Conservation (phyloP, 2,888 invertebrate species). For the Glyphotaelius pellucidus region DNA sequence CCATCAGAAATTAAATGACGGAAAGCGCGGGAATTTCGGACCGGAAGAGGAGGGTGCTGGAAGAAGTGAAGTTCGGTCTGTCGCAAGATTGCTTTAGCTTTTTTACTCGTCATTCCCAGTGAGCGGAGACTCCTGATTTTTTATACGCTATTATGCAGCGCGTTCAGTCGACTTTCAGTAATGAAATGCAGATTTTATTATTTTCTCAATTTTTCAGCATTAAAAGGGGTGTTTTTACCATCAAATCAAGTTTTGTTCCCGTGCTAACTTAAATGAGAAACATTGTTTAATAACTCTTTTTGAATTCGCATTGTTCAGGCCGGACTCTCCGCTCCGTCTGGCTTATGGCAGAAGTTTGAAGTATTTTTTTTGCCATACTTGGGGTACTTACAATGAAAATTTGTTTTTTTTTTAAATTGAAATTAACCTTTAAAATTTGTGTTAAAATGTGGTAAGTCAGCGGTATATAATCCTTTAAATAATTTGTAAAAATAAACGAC, state of each 20-base stretch:
- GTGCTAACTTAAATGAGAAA: not conserved
- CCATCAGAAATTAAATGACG: slow-evolving; percentile 47
- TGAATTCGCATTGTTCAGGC: not conserved
- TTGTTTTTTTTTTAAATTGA: too few relatives aligned
- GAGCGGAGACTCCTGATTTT: slow-evolving; percentile 28
- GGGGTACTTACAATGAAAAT: too few relatives aligned
- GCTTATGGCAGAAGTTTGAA: too few relatives aligned
- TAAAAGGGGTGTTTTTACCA: not conserved
- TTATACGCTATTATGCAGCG: slow-evolving; percentile 28
- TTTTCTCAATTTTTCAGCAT: not conserved
- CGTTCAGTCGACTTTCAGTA: not conserved
- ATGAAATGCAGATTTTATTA: slow-evolving; percentile 29
- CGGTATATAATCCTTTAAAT: too few relatives aligned
- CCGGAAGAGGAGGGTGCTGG: not conserved
- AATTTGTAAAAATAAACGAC: too few relatives aligned
- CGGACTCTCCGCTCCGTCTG: not conserved
- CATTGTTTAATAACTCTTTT: not conserved
- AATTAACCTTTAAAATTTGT: too few relatives aligned
- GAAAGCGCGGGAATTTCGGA: slow-evolving; percentile 39
- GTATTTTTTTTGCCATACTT: too few relatives aligned
- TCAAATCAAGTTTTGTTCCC: not conserved
- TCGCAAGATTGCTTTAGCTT: slow-evolving; percentile 26
- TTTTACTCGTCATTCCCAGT: slow-evolving; percentile 23
- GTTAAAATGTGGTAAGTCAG: too few relatives aligned
- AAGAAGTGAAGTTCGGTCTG: slow-evolving; percentile 33